Conservation (phyloP, 2,797 vertebrate species). For the Oryzias sinensis region DNA sequence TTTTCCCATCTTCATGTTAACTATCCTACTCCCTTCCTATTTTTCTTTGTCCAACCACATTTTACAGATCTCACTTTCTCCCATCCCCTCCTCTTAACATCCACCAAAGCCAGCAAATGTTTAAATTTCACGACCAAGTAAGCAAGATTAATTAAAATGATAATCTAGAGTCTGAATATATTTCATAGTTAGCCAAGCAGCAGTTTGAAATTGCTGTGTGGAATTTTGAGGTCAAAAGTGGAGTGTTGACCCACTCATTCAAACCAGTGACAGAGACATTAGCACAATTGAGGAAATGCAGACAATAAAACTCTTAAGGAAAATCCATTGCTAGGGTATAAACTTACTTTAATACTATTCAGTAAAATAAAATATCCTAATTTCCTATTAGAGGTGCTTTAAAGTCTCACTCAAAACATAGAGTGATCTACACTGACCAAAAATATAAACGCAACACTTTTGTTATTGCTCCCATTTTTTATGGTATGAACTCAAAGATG, state of each 20-base stretch:
- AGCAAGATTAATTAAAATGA: conserved; percentile 86
- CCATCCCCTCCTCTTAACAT: conserved; percentile 36
- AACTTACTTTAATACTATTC: conserved; percentile 32
- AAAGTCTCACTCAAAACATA: neutral
- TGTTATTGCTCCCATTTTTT: too few relatives aligned
- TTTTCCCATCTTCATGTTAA: too few relatives aligned
- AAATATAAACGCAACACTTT: too few relatives aligned
- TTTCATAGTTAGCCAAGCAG: conserved; percentile 70
- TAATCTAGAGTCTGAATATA: conserved; percentile 77
- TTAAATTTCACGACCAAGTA: conserved; percentile 85
- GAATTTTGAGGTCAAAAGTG: conserved; percentile 66
- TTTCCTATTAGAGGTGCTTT: conserved; percentile 32
- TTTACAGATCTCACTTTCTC: conserved; percentile 37
- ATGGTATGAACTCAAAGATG: too few relatives aligned
- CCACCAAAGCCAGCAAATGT: conserved; percentile 73
- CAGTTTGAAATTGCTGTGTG: conserved; percentile 62
- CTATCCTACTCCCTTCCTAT: conserved; percentile 12
- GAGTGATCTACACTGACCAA: too few relatives aligned
- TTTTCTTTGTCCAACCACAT: conserved; percentile 43
- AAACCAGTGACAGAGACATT: conserved; percentile 61
- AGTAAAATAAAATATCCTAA: conserved; percentile 25
- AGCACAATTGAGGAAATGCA: conserved; percentile 60
- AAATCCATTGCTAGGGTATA: conserved; percentile 27
- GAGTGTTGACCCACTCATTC: conserved; percentile 62
- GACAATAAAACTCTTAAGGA: conserved; percentile 36